Conservation (phyloP, 2,888 invertebrate species). For the Mesorhabditis belari region DNA sequence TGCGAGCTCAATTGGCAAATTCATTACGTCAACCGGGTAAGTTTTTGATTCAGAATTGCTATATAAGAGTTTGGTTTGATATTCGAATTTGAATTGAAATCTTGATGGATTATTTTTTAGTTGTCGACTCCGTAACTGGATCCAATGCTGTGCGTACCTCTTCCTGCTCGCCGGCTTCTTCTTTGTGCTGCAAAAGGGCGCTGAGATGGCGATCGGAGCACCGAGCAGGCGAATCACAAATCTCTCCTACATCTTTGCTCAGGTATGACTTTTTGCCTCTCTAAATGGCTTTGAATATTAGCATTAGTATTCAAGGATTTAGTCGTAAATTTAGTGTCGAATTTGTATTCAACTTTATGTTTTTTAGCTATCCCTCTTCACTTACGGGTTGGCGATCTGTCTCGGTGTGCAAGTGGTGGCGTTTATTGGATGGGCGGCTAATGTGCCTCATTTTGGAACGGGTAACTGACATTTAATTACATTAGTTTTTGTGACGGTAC, state of each 20-base stretch:
- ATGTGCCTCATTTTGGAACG: conserved; percentile 27
- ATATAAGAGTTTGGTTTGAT: background rate
- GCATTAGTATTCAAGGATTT: background rate
- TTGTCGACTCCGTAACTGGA: conserved; percentile 24
- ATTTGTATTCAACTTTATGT: background rate
- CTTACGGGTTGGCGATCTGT: conserved; percentile 11
- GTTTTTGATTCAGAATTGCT: background rate
- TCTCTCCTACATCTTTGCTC: conserved; percentile 72
- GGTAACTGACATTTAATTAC: conserved; percentile 7
- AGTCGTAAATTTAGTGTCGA: background rate
- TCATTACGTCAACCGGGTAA: conserved; percentile 24
- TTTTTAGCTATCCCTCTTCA: conserved; percentile 20
- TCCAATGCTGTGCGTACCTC: conserved; percentile 16
- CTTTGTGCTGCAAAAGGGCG: conserved; percentile 10
- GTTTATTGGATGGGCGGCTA: conserved; percentile 24
- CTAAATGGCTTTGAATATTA: background rate
- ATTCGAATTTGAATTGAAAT: background rate
- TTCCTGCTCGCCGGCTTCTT: conserved; percentile 13
- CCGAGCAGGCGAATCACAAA: conserved; percentile 76
- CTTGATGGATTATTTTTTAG: conserved; percentile 11
- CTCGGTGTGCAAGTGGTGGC: conserved; percentile 27
- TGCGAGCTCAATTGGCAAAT: conserved; percentile 55
- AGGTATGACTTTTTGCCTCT: conserved; percentile 52
- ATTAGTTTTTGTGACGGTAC: conserved; percentile 5
- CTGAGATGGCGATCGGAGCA: conserved; percentile 47